Conservation (phyloP, 2,797 vertebrate species). For the Onychomys torridus region DNA sequence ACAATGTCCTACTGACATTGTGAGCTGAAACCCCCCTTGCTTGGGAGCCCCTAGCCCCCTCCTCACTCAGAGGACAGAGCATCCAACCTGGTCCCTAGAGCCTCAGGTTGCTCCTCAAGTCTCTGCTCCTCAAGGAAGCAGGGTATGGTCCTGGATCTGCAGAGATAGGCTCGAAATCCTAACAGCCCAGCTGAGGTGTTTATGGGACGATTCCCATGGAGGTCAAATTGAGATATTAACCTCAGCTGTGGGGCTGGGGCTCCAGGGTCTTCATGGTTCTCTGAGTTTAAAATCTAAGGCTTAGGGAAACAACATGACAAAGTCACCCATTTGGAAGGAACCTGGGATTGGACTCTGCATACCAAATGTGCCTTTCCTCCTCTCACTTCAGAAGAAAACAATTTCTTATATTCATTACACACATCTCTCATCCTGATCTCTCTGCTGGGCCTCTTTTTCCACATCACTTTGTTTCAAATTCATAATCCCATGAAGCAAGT, state of each 20-base stretch:
- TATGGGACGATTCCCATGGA: rapidly evolving
- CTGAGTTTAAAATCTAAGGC: not conserved
- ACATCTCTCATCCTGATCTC: too few species aligned
- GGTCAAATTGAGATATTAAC: rapidly evolving
- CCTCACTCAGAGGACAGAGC: not conserved
- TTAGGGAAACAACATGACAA: not conserved
- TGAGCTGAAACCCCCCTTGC: rapidly evolving
- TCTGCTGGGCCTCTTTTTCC: not conserved
- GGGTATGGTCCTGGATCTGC: rapidly evolving
- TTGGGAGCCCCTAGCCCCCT: rapidly evolving
- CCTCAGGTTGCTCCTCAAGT: rapidly evolving
- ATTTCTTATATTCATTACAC: not conserved
- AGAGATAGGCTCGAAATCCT: rapidly evolving
- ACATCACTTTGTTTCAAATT: not conserved
- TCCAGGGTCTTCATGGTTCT: rapidly evolving
- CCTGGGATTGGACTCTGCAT: not conserved
- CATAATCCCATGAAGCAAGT: not conserved
- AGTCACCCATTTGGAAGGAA: not conserved
- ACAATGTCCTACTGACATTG: rapidly evolving
- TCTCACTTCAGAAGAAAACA: not conserved
- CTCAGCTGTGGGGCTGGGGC: rapidly evolving
- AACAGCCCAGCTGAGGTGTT: not conserved
- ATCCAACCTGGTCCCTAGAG: rapidly evolving
- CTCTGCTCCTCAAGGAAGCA: rapidly evolving
- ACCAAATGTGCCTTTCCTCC: not conserved